A percentile compares a stretch with the other conserved stretches of the same genome.
Conservation (phyloP, 2,888 invertebrate species). For the Trimorus sp. region DNA sequence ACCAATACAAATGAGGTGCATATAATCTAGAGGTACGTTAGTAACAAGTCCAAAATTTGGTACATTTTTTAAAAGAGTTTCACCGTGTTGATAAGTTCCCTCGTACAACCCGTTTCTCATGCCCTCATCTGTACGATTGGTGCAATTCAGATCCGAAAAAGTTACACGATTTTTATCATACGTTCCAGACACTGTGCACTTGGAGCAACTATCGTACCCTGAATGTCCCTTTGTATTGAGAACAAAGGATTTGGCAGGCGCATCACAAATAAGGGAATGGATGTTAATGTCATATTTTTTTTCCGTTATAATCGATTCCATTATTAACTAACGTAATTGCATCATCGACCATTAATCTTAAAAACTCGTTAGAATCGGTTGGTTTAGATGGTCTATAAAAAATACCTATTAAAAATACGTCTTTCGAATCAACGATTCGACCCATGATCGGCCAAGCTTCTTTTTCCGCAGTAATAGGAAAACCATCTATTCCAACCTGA, state of each 20-base stretch:
- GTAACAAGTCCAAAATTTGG: slow-evolving; percentile 12
- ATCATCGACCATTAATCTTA: background rate
- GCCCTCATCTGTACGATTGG: background rate
- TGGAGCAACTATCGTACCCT: background rate
- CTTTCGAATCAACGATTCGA: background rate
- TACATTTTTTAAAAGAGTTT: background rate
- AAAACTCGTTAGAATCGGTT: background rate
- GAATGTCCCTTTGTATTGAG: background rate
- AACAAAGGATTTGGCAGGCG: too few relatives aligned
- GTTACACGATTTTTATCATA: background rate
- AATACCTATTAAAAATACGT: background rate
- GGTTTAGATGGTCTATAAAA: background rate
- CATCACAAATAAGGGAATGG: too few relatives aligned
- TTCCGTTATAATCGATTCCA: background rate
- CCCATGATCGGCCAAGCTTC: slow-evolving; percentile 2
- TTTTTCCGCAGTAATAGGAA: background rate
- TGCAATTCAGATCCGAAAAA: background rate
- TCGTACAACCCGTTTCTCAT: background rate
- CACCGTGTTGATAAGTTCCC: background rate
- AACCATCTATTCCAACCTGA: too few relatives aligned
- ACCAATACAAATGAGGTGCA: slow-evolving; percentile 27
- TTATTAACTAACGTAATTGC: background rate
- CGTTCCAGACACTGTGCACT: background rate
- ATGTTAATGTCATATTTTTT: background rate
- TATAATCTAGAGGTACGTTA: too few relatives aligned